Conservation (phyloP, 1,140 invertebrate species). For the Scaptomyza hsui region DNA sequence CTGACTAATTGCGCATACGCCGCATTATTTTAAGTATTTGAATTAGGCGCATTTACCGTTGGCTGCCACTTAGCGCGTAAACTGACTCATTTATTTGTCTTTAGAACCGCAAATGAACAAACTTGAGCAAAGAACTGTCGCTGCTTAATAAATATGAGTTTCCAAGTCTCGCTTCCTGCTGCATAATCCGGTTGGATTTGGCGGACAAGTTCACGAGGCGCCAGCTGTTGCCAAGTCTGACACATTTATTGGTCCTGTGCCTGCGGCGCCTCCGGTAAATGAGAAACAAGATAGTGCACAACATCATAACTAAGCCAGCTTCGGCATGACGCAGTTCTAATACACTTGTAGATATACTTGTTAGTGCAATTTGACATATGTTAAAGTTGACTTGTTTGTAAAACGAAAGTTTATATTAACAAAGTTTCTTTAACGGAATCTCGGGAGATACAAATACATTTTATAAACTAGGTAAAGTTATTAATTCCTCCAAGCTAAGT, state of each 20-base stretch:
- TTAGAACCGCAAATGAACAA: conserved; percentile 11
- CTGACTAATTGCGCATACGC: conserved; percentile 52
- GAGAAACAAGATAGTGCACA: neutral
- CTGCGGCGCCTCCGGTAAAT: neutral
- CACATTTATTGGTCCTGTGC: conserved; percentile 26
- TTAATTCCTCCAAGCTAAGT: neutral
- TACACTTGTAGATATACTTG: conserved; percentile 10
- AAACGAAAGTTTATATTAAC: too few relatives aligned
- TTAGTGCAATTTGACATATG: too few relatives aligned
- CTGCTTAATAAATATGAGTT: conserved; percentile 8
- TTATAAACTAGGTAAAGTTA: too few relatives aligned
- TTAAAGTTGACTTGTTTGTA: too few relatives aligned
- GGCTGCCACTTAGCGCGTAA: conserved; percentile 29
- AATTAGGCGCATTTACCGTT: conserved; percentile 22
- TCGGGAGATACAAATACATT: too few relatives aligned
- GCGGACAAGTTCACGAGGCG: neutral
- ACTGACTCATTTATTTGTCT: conserved; percentile 18
- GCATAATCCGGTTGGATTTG: neutral
- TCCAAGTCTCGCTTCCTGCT: neutral
- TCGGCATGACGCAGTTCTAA: neutral
- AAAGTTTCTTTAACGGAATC: too few relatives aligned
- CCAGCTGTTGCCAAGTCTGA: neutral
- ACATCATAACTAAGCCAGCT: neutral
- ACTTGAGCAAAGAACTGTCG: conserved; percentile 4
- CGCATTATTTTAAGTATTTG: conserved; percentile 19